These are phyloP conservation scores for Notamacropus eugenii DNA, from an alignment of 2,797 vertebrate species.

Conservation along the genomic window DNA sequence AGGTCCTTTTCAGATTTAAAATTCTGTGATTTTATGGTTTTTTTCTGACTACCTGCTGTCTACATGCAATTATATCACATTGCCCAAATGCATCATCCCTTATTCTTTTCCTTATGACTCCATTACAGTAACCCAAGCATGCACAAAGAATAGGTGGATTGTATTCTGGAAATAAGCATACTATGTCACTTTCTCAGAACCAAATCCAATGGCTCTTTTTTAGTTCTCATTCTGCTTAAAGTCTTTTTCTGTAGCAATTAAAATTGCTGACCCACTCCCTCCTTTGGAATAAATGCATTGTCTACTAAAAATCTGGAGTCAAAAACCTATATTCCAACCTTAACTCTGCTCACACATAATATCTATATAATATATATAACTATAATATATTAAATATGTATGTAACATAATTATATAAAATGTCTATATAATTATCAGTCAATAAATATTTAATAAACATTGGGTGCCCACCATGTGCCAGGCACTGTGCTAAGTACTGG, in stretches of 20 bases:
- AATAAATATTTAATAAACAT: too few species aligned
- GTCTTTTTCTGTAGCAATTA: not conserved
- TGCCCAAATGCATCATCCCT: not conserved
- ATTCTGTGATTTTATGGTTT: not conserved
- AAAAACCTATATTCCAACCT: too few species aligned
- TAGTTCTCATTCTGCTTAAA: not conserved
- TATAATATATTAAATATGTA: too few species aligned
- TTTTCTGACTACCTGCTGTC: too few species aligned
- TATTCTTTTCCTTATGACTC: not conserved
- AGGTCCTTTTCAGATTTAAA: not conserved
- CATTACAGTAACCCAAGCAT: not conserved
- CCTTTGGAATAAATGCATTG: not conserved
- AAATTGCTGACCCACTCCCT: not conserved
- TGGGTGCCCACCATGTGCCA: too few species aligned
- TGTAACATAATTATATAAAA: too few species aligned
- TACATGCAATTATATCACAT: not conserved
- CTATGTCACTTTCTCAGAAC: not conserved
- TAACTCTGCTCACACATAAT: too few species aligned
- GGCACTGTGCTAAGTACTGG: too few species aligned
- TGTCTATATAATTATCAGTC: too few species aligned
- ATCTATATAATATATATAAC: too few species aligned
- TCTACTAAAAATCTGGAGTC: too few species aligned
- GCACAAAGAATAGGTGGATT: not conserved
- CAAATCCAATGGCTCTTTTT: not conserved
- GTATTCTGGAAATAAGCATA: not conserved